phyloP scores from a whole-genome alignment of 1,140 invertebrate genomes.

The Geopemphigus sp. region DNA sequence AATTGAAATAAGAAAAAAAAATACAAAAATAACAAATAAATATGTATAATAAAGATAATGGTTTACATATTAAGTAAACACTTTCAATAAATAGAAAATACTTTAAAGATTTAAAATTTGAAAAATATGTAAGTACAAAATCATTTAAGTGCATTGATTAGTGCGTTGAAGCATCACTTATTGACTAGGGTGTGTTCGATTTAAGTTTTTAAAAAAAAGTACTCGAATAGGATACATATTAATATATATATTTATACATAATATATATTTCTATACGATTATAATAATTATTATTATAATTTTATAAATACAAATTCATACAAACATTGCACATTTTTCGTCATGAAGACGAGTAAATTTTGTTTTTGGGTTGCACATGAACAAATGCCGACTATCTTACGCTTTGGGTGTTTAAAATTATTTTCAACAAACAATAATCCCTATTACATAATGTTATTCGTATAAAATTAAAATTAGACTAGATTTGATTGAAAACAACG shows the following conservation, averaged over 20 bases:
- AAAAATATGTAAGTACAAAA: constrained; percentile 46
- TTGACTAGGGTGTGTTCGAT: constrained; percentile 49
- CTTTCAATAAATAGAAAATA: constrained; percentile 29
- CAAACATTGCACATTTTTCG: constrained; percentile 44
- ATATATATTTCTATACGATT: too few relatives aligned
- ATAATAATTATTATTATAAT: neutral
- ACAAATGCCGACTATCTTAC: neutral
- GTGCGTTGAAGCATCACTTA: constrained; percentile 49
- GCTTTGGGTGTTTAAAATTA: neutral
- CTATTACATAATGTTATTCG: constrained; percentile 6
- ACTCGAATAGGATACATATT: constrained; percentile 34
- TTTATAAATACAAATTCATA: constrained; percentile 39
- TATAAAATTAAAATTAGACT: constrained; percentile 46
- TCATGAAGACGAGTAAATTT: constrained; percentile 3
- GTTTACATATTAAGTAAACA: constrained; percentile 5
- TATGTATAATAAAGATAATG: constrained; percentile 29
- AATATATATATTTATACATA: too few relatives aligned
- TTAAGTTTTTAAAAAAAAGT: constrained; percentile 40
- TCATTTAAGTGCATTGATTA: constrained; percentile 44
- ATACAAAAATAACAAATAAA: constrained; percentile 42
- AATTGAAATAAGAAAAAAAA: constrained; percentile 37
- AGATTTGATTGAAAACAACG: constrained; percentile 39
- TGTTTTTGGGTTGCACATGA: constrained; percentile 16
- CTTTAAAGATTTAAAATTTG: constrained; percentile 28
- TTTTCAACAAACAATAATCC: neutral